Conservation (phyloP, 1,140 invertebrate genomes). For the Drosophila sproati region DNA sequence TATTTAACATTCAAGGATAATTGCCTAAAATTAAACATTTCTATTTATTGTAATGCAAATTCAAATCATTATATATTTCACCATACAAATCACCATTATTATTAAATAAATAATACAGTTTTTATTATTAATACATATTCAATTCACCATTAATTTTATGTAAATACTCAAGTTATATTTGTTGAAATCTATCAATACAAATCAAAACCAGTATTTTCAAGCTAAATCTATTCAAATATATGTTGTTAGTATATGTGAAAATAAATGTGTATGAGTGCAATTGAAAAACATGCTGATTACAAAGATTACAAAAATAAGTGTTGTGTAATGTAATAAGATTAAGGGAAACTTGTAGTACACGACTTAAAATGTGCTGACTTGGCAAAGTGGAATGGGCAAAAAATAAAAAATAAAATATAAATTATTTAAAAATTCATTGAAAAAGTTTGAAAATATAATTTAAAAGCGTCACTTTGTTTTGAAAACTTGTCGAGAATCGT, state of each 20-base stretch:
- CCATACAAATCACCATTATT: no score
- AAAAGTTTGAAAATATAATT: neutral
- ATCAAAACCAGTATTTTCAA: no score
- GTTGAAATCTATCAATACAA: no score
- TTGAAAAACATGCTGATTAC: neutral
- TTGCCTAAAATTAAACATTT: neutral
- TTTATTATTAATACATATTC: neutral
- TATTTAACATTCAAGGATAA: no score
- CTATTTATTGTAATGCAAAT: neutral
- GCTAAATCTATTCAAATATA: neutral
- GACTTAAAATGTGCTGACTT: neutral
- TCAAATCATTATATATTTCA: no score
- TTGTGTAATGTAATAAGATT: neutral
- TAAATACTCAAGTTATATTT: no score
- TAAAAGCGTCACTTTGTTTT: neutral
- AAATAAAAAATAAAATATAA: no score
- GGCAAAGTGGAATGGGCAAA: neutral
- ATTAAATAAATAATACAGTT: neutral
- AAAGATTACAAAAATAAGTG: conserved; percentile 1
- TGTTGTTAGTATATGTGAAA: neutral
- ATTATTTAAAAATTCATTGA: neutral
- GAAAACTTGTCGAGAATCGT: neutral
- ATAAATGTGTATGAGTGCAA: neutral
- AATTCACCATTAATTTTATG: neutral
- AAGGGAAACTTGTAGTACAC: neutral